Evolutionary conservation across 2,888 invertebrate species (phyloP).

Genomic region (Trissoscelio sp.): DNA sequence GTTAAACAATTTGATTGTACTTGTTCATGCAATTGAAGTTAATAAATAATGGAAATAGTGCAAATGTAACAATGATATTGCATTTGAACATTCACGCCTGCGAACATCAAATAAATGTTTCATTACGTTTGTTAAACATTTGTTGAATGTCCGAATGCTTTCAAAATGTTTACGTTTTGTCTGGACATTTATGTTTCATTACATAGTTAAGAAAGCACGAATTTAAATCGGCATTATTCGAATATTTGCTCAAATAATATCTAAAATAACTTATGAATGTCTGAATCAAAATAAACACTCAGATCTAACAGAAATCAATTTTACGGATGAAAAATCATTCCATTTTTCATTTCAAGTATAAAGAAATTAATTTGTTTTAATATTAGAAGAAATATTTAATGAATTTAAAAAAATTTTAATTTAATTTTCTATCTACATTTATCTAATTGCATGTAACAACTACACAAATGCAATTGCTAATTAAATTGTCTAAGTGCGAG

Average conservation of each 20-base stretch:
- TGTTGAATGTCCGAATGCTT: conserved; percentile 16
- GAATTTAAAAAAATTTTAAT: no score
- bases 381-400: no score
- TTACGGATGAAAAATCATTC: no score
- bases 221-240: conserved; percentile 11
- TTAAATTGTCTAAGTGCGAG: not conserved
- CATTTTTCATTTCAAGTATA: no score
- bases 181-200: conserved; percentile 21
- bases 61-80: not conserved
- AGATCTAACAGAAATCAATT: no score
- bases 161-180: conserved; percentile 3
- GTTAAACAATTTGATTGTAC: no score
- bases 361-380: no score
- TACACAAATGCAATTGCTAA: not conserved
- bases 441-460: no score
- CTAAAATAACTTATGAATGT: not conserved
- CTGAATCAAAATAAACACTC: no score
- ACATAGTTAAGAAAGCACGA: conserved; percentile 16
- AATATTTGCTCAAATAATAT: conserved; percentile 1
- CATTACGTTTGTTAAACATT: conserved; percentile 11
- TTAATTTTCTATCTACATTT: no score
- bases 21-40: no score
- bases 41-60: not conserved
- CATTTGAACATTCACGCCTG: not conserved
- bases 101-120: conserved; percentile 5